Evolutionary conservation across 2,797 vertebrate genomes (phyloP).

Genomic region (Buceros bicornis): DNA sequence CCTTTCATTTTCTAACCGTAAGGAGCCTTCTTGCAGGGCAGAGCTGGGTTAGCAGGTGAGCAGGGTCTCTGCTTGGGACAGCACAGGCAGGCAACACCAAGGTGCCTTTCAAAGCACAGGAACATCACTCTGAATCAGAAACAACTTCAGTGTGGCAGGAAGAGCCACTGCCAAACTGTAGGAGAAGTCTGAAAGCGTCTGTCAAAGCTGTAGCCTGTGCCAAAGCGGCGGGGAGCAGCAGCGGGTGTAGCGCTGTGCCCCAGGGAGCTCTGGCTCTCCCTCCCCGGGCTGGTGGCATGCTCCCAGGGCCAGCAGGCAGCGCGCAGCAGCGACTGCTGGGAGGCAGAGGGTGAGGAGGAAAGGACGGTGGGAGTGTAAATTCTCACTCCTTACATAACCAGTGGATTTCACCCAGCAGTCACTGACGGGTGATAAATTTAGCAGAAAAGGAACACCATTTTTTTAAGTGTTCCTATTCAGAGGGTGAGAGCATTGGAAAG

Average conservation of each 20-base stretch:
- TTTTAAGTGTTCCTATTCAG: neutral
- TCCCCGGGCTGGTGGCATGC: neutral
- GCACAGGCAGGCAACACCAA: neutral
- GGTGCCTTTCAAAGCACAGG: fast-evolving
- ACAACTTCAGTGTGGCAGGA: neutral
- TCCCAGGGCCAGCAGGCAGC: fast-evolving
- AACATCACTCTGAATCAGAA: neutral
- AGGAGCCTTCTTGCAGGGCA: neutral
- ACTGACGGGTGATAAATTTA: neutral
- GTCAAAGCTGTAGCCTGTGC: neutral
- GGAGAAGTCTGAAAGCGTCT: neutral
- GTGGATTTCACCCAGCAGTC: neutral
- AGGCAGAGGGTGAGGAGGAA: neutral
- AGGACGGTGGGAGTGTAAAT: neutral
- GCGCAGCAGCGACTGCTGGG: neutral
- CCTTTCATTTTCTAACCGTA: neutral
- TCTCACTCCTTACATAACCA: neutral
- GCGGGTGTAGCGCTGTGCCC: neutral
- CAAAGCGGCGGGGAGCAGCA: fast-evolving
- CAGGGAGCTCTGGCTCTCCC: fast-evolving
- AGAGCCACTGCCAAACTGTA: neutral
- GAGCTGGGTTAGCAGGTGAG: neutral
- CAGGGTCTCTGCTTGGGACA: neutral
- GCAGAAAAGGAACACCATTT: neutral
- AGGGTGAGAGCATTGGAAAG: neutral